Evolutionary conservation across 2,797 vertebrate genomes (phyloP).

Genomic region (Tokudaia muenninki): DNA sequence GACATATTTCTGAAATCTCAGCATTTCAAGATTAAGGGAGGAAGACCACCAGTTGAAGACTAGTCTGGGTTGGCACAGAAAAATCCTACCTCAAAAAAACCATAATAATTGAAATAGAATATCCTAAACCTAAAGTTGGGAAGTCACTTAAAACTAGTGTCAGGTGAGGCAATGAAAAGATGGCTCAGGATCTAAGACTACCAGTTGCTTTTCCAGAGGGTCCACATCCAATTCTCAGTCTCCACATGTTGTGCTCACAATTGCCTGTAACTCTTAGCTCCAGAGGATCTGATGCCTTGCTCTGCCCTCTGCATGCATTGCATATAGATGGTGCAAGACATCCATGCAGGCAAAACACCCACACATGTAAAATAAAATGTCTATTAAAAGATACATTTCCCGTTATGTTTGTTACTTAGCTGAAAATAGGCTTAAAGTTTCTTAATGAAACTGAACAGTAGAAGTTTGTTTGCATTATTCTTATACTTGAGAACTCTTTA

Average conservation of each 20-base stretch:
- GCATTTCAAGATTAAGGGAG: neutral
- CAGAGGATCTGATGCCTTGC: no score
- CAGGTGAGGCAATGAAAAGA: no score
- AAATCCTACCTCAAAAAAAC: neutral
- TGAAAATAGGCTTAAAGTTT: neutral
- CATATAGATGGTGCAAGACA: neutral
- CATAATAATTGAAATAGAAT: conserved; percentile 1
- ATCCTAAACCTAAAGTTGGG: neutral
- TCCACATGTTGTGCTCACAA: neutral
- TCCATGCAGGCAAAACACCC: no score
- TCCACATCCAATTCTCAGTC: neutral
- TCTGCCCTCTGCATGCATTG: no score
- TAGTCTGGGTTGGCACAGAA: neutral
- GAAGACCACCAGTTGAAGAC: neutral
- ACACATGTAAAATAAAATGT: neutral
- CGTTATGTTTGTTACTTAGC: neutral
- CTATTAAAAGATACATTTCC: neutral
- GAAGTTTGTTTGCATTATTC: conserved; percentile 1
- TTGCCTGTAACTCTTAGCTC: no score
- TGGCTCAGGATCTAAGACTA: neutral
- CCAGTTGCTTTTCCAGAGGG: neutral
- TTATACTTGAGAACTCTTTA: neutral
- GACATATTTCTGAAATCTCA: neutral
- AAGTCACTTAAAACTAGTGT: neutral
- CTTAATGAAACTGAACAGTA: neutral